Evolutionary conservation across 2,797 vertebrate genomes (phyloP).

Genomic region (Microchirus variegatus): DNA sequence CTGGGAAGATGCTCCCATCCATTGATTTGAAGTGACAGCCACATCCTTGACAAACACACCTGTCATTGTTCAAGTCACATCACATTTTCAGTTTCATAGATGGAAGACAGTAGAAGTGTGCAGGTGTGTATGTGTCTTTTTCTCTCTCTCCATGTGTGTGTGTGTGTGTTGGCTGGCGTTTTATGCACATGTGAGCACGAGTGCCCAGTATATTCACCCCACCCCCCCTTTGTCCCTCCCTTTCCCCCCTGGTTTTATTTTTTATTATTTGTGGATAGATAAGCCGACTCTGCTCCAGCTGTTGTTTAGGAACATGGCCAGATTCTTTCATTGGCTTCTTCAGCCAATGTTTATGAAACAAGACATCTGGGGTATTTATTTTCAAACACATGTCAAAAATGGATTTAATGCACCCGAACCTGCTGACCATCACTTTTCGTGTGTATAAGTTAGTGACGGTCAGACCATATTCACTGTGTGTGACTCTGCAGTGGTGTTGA

Average conservation of each 20-base stretch:
- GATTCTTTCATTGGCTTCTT: conserved; percentile 61
- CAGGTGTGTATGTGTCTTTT: conserved; percentile 37
- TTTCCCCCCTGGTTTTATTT: neutral
- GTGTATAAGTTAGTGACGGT: conserved; percentile 52
- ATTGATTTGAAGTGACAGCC: conserved; percentile 82
- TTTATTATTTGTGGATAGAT: conserved; percentile 33
- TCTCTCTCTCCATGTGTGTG: conserved; percentile 30
- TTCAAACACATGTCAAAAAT: conserved; percentile 61
- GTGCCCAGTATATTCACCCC: conserved; percentile 49
- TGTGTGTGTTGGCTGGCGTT: conserved; percentile 27
- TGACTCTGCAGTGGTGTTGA: conserved; percentile 55
- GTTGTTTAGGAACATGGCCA: conserved; percentile 60
- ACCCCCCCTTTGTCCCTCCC: neutral
- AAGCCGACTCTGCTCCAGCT: conserved; percentile 64
- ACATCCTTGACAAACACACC: conserved; percentile 84
- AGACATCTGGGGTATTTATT: conserved; percentile 73
- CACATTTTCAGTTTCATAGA: conserved; percentile 77
- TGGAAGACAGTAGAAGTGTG: conserved; percentile 59
- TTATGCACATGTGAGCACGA: conserved; percentile 57
- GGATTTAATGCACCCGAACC: conserved; percentile 70
- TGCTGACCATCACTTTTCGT: conserved; percentile 70
- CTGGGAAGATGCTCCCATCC: conserved; percentile 67
- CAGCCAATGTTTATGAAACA: conserved; percentile 69
- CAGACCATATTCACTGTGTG: conserved; percentile 23
- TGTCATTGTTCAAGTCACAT: conserved; percentile 83